These are phyloP conservation scores for Trichechus manatus DNA, from an alignment of 2,113 vertebrate species.

Conservation along the genomic window DNA sequence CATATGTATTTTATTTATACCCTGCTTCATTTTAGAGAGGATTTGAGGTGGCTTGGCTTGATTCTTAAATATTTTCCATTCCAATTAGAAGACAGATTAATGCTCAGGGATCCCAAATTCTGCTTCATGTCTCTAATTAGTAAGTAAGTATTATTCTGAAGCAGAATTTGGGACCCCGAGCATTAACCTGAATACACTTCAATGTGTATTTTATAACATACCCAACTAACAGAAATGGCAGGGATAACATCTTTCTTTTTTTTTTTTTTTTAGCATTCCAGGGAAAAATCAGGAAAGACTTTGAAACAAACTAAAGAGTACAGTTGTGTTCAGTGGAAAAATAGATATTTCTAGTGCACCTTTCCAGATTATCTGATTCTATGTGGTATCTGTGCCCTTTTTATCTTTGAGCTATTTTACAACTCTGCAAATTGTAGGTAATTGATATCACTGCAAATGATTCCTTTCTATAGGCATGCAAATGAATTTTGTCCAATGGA, in stretches of 20 bases:
- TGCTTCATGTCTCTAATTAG: background rate
- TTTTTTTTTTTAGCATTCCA: background rate
- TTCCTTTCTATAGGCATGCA: background rate
- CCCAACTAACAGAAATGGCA: background rate
- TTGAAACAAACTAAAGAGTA: background rate
- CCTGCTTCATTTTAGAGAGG: background rate
- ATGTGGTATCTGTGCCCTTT: background rate
- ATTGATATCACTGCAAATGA: background rate
- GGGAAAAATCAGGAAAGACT: background rate
- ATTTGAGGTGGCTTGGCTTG: background rate
- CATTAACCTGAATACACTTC: no score
- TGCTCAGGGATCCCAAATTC: background rate
- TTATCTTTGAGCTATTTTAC: background rate
- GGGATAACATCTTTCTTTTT: background rate
- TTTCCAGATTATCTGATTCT: background rate
- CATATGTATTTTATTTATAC: background rate
- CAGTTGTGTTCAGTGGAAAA: background rate
- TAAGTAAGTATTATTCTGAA: no score
- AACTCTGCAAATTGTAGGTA: background rate
- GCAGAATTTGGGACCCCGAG: no score
- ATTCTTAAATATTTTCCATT: background rate
- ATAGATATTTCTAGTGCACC: background rate
- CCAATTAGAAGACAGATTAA: background rate
- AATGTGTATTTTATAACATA: background rate
- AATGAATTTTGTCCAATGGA: background rate